phyloP scores from a whole-genome alignment of 1,140 invertebrate species.

The Meloidogyne hapla region DNA sequence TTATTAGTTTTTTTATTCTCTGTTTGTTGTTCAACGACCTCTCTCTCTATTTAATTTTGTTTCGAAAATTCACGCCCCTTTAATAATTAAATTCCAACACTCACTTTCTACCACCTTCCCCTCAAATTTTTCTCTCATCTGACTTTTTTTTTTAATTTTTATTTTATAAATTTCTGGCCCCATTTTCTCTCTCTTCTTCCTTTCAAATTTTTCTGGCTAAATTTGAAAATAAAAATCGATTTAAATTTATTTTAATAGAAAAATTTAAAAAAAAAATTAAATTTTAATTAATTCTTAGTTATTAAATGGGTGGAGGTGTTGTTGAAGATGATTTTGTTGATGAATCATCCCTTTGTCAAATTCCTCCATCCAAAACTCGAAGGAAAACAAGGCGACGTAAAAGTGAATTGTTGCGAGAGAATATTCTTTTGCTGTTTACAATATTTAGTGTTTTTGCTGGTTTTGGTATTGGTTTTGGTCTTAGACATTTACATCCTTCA shows the following conservation, averaged over 20 bases:
- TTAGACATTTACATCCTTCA: slow-evolving; percentile 15
- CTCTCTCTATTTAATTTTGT: neutral
- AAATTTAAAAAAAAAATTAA: no score
- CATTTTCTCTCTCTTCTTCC: neutral
- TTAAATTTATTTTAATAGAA: no score
- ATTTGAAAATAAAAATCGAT: neutral
- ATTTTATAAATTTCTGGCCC: neutral
- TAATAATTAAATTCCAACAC: neutral
- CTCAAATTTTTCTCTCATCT: neutral
- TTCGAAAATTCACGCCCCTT: neutral
- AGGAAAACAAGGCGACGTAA: neutral
- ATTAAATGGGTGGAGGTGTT: neutral
- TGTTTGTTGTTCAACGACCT: neutral
- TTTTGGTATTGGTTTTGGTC: slow-evolving; percentile 23
- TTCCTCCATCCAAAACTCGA: neutral
- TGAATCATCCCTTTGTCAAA: neutral
- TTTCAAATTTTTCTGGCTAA: neutral
- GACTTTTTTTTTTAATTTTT: slow-evolving; percentile 5
- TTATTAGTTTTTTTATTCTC: neutral
- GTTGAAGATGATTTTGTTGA: neutral
- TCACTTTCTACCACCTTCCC: neutral
- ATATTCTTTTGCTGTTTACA: slow-evolving; percentile 27
- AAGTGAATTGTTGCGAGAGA: slow-evolving; percentile 9
- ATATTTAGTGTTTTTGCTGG: slow-evolving; percentile 29
- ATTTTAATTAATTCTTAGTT: neutral